Percentiles rank a stretch among this genome's conserved stretches.
Evolutionary conservation across 2,113 vertebrate species (phyloP).

Genomic region (Nestor notabilis): DNA sequence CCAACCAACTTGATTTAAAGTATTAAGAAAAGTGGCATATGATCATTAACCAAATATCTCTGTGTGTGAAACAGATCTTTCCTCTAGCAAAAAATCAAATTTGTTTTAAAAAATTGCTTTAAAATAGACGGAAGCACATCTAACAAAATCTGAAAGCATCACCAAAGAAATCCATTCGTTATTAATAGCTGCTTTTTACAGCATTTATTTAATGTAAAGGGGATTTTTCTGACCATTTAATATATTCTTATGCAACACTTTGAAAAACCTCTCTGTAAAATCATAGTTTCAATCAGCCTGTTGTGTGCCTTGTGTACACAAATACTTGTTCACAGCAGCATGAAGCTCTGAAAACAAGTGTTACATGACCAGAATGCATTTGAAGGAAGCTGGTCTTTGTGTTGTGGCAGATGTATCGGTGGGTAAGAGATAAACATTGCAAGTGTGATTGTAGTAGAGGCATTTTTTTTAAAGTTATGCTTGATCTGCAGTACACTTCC

Average conservation of each 20-base stretch:
- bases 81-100: not conserved
- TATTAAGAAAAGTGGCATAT: not conserved
- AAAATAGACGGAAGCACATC: not conserved
- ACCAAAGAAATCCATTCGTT: not conserved
- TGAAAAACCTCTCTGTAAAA: not conserved
- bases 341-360: not conserved
- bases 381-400: not conserved
- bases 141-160: not conserved
- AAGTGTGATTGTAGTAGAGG: not conserved
- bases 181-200: not conserved
- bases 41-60: not conserved
- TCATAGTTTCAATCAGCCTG: not conserved
- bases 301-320: not conserved
- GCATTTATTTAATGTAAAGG: not conserved
- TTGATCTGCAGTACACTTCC: not conserved
- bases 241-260: not conserved
- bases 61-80: not conserved
- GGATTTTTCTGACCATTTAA: not conserved
- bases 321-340: not conserved
- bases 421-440: not conserved
- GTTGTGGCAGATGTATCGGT: not conserved
- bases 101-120: not conserved
- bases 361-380: not conserved
- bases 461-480: not conserved
- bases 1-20: not conserved